Conservation (phyloP, 2,113 vertebrate genomes). For the Corvus hawaiiensis region DNA sequence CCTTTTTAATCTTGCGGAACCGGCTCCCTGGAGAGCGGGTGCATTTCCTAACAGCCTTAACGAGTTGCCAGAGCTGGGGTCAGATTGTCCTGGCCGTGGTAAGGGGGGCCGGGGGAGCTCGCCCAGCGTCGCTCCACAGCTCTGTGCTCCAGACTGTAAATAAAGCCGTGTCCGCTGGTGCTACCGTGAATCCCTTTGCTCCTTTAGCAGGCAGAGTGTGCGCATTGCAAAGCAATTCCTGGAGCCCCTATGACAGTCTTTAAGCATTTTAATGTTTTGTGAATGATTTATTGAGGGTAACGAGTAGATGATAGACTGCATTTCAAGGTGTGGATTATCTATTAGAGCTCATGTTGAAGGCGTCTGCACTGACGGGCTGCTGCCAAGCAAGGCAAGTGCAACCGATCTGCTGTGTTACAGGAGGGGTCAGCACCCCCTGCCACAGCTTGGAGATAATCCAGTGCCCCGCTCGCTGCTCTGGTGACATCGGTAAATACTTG, state of each 20-base stretch:
- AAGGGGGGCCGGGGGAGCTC: not conserved
- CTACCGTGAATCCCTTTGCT: not conserved
- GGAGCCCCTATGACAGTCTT: not conserved
- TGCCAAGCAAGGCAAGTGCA: not conserved
- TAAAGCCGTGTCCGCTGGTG: not conserved
- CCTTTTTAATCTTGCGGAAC: not conserved
- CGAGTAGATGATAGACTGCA: conserved; percentile 16
- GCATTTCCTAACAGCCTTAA: not conserved
- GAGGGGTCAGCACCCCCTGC: not conserved
- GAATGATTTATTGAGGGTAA: conserved; percentile 35
- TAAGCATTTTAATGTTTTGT: conserved; percentile 9
- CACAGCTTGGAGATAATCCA: not conserved
- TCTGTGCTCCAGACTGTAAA: not conserved
- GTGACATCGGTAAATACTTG: not conserved
- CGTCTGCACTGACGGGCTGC: not conserved
- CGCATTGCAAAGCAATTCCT: not conserved
- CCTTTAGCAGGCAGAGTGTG: not conserved
- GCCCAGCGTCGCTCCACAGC: not conserved
- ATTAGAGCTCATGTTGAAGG: not conserved
- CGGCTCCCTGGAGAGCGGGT: not conserved
- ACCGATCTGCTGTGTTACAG: not conserved
- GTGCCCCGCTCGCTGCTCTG: not conserved
- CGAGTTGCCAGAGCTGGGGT: not conserved
- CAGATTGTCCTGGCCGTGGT: not conserved
- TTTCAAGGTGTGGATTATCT: conserved; percentile 13